Conservation (phyloP, 2,888 invertebrate species). For the Ecdyonurus torrentis region DNA sequence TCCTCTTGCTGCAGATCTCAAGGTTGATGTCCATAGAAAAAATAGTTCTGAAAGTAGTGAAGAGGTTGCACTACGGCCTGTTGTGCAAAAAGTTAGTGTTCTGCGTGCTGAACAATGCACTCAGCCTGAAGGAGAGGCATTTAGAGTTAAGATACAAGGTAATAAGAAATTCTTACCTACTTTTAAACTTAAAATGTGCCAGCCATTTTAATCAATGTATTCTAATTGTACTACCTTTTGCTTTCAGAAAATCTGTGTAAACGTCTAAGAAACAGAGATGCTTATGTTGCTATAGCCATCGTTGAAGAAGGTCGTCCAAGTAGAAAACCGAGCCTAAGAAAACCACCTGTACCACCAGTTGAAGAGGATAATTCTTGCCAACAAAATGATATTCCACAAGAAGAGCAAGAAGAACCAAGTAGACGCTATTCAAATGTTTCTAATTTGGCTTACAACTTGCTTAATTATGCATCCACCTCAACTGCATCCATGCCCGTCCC, state of each 20-base stretch:
- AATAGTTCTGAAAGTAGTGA: slow-evolving; percentile 79
- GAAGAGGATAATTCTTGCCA: slow-evolving; percentile 11
- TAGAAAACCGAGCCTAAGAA: slow-evolving; percentile 7
- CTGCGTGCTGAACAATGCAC: slow-evolving; percentile 14
- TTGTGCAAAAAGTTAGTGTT: slow-evolving; percentile 23
- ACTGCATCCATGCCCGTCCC: slow-evolving; percentile 13
- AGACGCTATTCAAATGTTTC: slow-evolving; percentile 18
- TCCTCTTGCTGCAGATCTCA: slow-evolving; percentile 63
- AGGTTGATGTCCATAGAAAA: slow-evolving; percentile 85
- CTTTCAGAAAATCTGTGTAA: background rate
- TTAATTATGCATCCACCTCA: slow-evolving; percentile 14
- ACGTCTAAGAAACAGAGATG: background rate
- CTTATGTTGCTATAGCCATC: slow-evolving; percentile 9
- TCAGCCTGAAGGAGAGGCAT: slow-evolving; percentile 14
- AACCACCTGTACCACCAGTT: slow-evolving; percentile 2
- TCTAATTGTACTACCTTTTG: background rate
- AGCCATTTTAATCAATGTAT: background rate
- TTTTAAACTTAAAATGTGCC: background rate
- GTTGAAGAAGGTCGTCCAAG: slow-evolving; percentile 6
- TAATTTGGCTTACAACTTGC: slow-evolving; percentile 15
- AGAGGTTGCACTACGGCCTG: slow-evolving; percentile 37
- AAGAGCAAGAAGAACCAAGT: slow-evolving; percentile 5
- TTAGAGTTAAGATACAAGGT: slow-evolving; percentile 9
- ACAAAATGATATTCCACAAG: slow-evolving; percentile 6
- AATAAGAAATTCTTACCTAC: background rate